Base-by-base conservation (phyloP, 2,888 invertebrate species). In the Troides aeacus region DNA sequence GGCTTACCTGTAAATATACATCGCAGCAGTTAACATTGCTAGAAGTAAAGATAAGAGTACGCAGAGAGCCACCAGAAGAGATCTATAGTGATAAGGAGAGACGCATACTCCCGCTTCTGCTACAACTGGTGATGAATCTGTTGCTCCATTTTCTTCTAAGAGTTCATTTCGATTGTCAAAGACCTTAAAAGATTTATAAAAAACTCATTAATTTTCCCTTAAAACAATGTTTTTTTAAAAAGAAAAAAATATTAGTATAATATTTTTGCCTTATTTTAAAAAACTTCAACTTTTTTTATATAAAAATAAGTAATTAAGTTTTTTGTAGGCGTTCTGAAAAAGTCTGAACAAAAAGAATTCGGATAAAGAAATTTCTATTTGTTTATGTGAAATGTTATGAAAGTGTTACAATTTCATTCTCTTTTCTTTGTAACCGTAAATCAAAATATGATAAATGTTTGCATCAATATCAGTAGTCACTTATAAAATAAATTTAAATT, bases 1-100 rank as follows among this genome's bases (percentile, higher is more conserved):
- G 6, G 71, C 78, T 78, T 81, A 95, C 96, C 95, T 95, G 85
- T 97, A 97, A 72, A 96, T 96, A 74, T 96, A 93, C 72, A 96
- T 94, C 0, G 96, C 95, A 30, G 95, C 94, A 64, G 96, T 90
- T 24, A 96, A 93, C 77, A 97, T 94, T 58, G 95, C 95, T 71
- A 97, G 93, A 23, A 97, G 85, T 56, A 97, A 87, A 12, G 96
- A 95, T 76, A 97, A 94, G 50, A 97, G 90, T 17, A 96, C 94
- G 71, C 97, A 94, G 0, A 97, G 93, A 0, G 97, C 96, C 2
- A 95, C 95, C 66, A 98, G 93, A n/a, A 98, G 88, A 0, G 97
- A 96, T 79, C 97, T 95, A 86, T 98, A 97, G 85, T 97, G 97
- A 68, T 96, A 94, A 4, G 95, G 95, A 1, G 97, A 95, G 72